A percentile compares a stretch with the other conserved stretches of the same genome.
Conservation (phyloP, 1,140 invertebrate species). For the Macrobrachium rosenbergii region DNA sequence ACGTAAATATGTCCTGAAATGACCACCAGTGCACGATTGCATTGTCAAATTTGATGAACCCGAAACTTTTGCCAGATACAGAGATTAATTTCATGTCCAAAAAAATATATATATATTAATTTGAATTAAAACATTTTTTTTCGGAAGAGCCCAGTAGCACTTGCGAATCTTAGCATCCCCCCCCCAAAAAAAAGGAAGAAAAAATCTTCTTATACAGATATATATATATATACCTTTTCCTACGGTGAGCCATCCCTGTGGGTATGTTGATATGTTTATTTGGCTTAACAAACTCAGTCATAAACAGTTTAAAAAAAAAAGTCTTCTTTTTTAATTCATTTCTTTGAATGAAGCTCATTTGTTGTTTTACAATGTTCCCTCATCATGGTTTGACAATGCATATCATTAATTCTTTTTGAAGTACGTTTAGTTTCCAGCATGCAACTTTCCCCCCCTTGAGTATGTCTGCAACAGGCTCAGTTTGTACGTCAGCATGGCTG, state of each 20-base stretch:
- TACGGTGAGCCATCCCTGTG: too few relatives aligned
- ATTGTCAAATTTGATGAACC: slow-evolving; percentile 57
- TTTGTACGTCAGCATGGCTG: slow-evolving; percentile 37
- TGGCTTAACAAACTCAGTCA: too few relatives aligned
- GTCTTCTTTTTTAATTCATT: too few relatives aligned
- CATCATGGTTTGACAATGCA: slow-evolving; percentile 60
- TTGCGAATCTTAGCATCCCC: background rate
- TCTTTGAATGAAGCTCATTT: background rate
- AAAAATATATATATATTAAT: background rate
- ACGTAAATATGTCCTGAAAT: slow-evolving; percentile 11
- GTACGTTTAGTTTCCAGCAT: slow-evolving; percentile 46
- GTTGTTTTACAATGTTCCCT: slow-evolving; percentile 25
- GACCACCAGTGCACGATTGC: slow-evolving; percentile 66
- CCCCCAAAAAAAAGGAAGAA: background rate
- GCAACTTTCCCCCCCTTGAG: slow-evolving; percentile 23
- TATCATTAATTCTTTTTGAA: slow-evolving; percentile 28
- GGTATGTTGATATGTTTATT: too few relatives aligned
- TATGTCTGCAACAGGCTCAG: background rate
- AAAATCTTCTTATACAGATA: too few relatives aligned
- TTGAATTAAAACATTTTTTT: background rate
- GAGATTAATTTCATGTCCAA: background rate
- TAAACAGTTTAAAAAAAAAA: too few relatives aligned
- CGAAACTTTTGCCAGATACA: background rate
- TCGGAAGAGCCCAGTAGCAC: background rate
- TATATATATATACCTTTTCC: too few relatives aligned